These are phyloP conservation scores for Patella depressa DNA, from an alignment of 2,888 invertebrate species.

Conservation along the genomic window DNA sequence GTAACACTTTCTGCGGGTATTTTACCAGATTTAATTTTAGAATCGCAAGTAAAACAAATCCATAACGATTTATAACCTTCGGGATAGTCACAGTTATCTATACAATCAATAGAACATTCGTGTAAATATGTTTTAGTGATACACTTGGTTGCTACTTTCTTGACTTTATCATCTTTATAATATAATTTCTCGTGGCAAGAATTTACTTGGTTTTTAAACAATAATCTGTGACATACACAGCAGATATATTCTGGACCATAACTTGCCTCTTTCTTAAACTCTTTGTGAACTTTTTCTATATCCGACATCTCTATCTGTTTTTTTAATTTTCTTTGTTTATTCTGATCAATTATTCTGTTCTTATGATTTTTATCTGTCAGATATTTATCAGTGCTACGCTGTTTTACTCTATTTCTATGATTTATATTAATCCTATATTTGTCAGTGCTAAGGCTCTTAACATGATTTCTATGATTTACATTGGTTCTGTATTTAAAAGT, in stretches of 20 bases:
- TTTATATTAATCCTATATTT: not conserved
- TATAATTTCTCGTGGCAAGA: not conserved
- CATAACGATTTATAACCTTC: not conserved
- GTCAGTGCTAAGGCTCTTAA: not conserved
- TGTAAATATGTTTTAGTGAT: conserved; percentile 5
- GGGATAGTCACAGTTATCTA: not conserved
- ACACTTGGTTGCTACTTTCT: not conserved
- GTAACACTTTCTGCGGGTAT: conserved; percentile 12
- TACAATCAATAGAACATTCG: not conserved
- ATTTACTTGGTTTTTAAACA: not conserved
- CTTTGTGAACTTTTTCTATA: not conserved
- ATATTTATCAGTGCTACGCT: not conserved
- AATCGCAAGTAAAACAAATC: not conserved
- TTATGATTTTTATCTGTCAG: not conserved
- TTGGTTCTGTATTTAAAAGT: not conserved
- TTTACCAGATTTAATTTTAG: not conserved
- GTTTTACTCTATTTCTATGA: not conserved
- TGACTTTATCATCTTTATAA: not conserved
- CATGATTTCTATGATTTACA: not conserved
- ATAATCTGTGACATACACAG: not conserved
- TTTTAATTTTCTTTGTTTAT: not conserved
- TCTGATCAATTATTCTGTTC: not conserved
- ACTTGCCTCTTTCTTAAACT: not conserved
- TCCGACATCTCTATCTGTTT: not conserved
- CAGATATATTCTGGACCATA: not conserved